Evolutionary conservation across 2,113 vertebrate genomes (phyloP).

Genomic region (Aspiorhynchus laticeps): DNA sequence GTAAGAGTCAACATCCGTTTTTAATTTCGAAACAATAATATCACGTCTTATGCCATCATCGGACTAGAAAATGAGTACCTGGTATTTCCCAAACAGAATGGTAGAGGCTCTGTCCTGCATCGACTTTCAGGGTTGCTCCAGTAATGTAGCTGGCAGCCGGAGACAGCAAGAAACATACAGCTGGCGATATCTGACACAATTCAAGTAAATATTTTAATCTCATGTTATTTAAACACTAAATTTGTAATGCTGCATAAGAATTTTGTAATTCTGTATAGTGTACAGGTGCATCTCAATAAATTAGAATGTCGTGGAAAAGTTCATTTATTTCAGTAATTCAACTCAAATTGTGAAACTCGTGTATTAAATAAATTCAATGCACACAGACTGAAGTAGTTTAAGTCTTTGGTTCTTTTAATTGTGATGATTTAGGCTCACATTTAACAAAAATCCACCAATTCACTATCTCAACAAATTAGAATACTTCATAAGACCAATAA

Average conservation of each 20-base stretch:
- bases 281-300: too few relatives aligned
- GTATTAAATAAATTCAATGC: too few relatives aligned
- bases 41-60: not conserved
- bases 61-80: conserved; percentile 66
- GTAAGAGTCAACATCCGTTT: not conserved
- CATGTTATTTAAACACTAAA: not conserved
- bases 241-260: not conserved
- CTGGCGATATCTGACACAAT: conserved; percentile 80
- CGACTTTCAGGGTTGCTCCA: conserved; percentile 83
- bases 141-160: conserved; percentile 88
- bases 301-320: too few relatives aligned
- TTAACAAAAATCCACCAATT: too few relatives aligned
- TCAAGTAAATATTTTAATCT: not conserved
- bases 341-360: too few relatives aligned
- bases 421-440: too few relatives aligned
- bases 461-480: too few relatives aligned
- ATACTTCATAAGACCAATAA: too few relatives aligned
- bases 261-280: too few relatives aligned
- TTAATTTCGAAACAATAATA: not conserved
- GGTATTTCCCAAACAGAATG: conserved; percentile 71
- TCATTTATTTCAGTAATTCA: too few relatives aligned
- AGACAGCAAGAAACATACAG: conserved; percentile 92
- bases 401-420: too few relatives aligned
- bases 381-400: too few relatives aligned
- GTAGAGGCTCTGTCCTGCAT: conserved; percentile 86